phyloP scores from a whole-genome alignment of 2,797 vertebrate genomes.

The Sebastes baramenuke region DNA sequence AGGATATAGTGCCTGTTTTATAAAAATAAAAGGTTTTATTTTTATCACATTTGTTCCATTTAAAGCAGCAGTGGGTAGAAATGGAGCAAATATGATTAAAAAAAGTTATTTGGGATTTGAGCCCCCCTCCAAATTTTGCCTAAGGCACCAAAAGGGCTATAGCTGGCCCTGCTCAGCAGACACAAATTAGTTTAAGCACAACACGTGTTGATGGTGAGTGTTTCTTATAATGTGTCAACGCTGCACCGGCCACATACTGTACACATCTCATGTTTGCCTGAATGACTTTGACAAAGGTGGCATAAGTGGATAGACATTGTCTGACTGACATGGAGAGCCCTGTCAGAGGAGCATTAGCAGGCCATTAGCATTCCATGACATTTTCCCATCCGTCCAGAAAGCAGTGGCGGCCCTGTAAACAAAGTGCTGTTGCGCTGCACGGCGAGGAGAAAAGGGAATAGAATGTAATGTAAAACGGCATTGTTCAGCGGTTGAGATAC shows the following conservation, averaged over 20 bases:
- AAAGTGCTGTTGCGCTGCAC: slow-evolving; percentile 60
- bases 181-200: slow-evolving; percentile 16
- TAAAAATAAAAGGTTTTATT: too few relatives aligned
- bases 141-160: too few relatives aligned
- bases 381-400: slow-evolving; percentile 74
- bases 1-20: too few relatives aligned
- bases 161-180: background rate
- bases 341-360: slow-evolving; percentile 67
- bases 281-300: slow-evolving; percentile 60
- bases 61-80: too few relatives aligned
- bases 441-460: slow-evolving; percentile 72
- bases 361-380: slow-evolving; percentile 84
- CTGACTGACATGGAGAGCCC: slow-evolving; percentile 68
- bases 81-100: too few relatives aligned
- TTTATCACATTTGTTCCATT: too few relatives aligned
- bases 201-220: background rate
- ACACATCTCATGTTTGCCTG: slow-evolving; percentile 31
- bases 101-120: too few relatives aligned
- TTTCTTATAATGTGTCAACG: slow-evolving; percentile 31
- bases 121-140: too few relatives aligned
- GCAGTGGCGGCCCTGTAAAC: slow-evolving; percentile 74
- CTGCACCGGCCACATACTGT: background rate
- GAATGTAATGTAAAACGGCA: slow-evolving; percentile 76
- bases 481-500: slow-evolving; percentile 66
- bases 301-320: slow-evolving; percentile 56